Conservation (phyloP, 2,113 vertebrate genomes). For the Python bivittatus region DNA sequence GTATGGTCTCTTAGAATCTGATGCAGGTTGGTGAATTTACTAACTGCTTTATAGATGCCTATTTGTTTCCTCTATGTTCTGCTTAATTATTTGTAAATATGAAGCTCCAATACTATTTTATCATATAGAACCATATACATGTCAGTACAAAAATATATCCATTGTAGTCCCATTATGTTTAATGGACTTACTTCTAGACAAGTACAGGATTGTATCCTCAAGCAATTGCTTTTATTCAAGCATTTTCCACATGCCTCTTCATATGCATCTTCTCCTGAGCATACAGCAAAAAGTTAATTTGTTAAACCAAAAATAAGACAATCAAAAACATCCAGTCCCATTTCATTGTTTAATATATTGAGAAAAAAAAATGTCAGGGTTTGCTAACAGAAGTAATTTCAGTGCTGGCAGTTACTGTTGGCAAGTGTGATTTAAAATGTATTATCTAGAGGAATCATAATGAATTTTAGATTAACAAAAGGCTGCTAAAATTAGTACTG, state of each 20-base stretch:
- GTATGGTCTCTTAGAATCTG: background rate
- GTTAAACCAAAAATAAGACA: background rate
- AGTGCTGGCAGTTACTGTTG: slow-evolving; percentile 19
- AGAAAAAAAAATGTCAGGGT: slow-evolving; percentile 3
- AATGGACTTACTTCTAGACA: background rate
- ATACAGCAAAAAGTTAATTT: background rate
- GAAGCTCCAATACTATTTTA: background rate
- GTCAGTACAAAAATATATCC: background rate
- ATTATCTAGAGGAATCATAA: slow-evolving; percentile 25
- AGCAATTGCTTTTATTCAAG: background rate
- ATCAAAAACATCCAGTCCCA: background rate
- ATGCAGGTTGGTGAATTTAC: background rate
- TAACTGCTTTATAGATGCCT: background rate
- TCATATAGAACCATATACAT: background rate
- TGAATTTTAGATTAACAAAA: slow-evolving; percentile 34
- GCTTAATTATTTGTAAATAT: background rate
- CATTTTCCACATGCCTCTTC: background rate
- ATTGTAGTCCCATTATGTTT: background rate
- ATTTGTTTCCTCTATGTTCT: background rate
- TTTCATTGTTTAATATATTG: slow-evolving; percentile 18
- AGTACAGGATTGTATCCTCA: no score
- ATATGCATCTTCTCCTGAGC: background rate
- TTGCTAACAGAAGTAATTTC: slow-evolving; percentile 27
- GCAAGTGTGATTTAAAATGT: slow-evolving; percentile 19
- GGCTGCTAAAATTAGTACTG: slow-evolving; percentile 20